Evolutionary conservation across 2,113 vertebrate species (phyloP), one percentile per base, ranked within the genome.

Genomic region (Spilogale gracilis): DNA sequence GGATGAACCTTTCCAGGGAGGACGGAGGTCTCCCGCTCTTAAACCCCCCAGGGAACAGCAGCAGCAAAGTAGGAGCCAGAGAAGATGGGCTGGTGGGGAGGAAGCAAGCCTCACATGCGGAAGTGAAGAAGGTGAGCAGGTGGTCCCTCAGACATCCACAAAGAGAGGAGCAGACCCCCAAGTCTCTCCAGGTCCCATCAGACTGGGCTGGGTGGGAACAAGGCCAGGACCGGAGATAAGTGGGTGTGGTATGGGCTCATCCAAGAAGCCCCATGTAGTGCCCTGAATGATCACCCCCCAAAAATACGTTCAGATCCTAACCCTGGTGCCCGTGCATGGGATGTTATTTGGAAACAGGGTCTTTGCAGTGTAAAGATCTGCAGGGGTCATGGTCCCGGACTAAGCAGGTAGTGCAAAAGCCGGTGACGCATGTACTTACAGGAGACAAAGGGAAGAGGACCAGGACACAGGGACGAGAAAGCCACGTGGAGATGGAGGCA

Each of bases 141-240:
- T 21, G 30, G 27, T 32, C 80, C 65, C 65, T 52, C 13, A 9
- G 2, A 21, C 0, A 0, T 32, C 84, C n/a, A 21, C 0, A 10
- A n/a, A 65, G 87, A 67, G n/a, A 25, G 27, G 16, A 82, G 18
- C 0, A 10, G 43, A 48, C 45, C 45, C 25, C 52, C 43, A 71
- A 7, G 4, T 27, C 10, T 27, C 82, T 82, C 48, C 71, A 60
- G 63, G 79, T 1, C n/a, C n/a, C n/a, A 1, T 65, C 13, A 14
- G 67, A 10, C 20, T 13, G 2, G 58, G 6, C 54, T 17, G n/a
- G 23, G 23, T 27, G n/a, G 63, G 48, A 52, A 43, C 5, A 23
- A 84, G 63, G 25, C 23, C n/a, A 12, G 76, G 7, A 8, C 52
- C 50, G 23, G 58, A 63, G 9, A 79, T 2, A 4, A 27, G 32